Evolutionary conservation across 2,113 vertebrate species (phyloP).

Genomic region (Paraplagusia blochii): DNA sequence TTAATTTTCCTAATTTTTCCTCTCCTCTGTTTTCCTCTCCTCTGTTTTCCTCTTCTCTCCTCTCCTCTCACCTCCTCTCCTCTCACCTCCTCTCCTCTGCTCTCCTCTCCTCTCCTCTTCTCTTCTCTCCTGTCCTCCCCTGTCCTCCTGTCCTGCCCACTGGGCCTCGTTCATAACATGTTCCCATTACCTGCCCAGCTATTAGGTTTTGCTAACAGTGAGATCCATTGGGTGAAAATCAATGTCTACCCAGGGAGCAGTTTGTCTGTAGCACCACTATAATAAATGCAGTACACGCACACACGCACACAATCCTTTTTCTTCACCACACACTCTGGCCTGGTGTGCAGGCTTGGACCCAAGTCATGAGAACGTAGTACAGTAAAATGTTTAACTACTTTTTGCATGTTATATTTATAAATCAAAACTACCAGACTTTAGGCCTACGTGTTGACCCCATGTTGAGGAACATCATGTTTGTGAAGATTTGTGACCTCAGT

Average conservation of each 20-base stretch:
- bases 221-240: conserved; percentile 76
- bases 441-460: too few relatives aligned
- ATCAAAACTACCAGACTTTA: too few relatives aligned
- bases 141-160: conserved; percentile 17
- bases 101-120: neutral
- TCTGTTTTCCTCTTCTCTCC: neutral
- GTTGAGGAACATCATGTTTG: too few relatives aligned
- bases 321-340: neutral
- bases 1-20: too few relatives aligned
- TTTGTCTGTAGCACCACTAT: conserved; percentile 68
- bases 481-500: too few relatives aligned
- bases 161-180: conserved; percentile 70
- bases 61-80: neutral
- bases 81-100: neutral
- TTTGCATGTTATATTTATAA: too few relatives aligned
- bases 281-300: conserved; percentile 64
- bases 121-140: conserved; percentile 7
- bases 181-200: conserved; percentile 72
- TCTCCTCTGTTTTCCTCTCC: neutral
- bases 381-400: too few relatives aligned
- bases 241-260: conserved; percentile 71
- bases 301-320: conserved; percentile 9
- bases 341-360: conserved; percentile 2
- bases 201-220: conserved; percentile 74
- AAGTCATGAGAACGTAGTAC: too few relatives aligned